These are phyloP conservation scores for Philotrypesis tridentata DNA, from an alignment of 1,140 invertebrate genomes.

Conservation along the genomic window DNA sequence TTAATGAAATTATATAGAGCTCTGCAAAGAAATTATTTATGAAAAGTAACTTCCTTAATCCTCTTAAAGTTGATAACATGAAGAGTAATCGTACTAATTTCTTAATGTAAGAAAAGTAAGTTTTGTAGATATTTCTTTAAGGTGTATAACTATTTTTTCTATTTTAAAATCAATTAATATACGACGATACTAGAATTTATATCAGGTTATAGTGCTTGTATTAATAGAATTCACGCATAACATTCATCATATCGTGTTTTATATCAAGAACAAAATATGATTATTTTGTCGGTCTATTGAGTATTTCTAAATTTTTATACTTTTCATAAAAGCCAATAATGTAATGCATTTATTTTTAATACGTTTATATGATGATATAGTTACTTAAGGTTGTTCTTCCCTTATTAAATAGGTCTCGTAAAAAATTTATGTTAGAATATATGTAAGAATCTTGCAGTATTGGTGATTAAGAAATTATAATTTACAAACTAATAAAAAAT, in stretches of 20 bases:
- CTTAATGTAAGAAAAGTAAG: neutral
- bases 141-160: neutral
- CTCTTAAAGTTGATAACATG: neutral
- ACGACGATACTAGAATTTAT: neutral
- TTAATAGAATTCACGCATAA: neutral
- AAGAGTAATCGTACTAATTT: neutral
- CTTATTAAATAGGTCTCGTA: neutral
- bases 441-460: neutral
- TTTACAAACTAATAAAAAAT: conserved; percentile 1
- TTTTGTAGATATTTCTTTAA: neutral
- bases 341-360: neutral
- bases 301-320: neutral
- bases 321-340: neutral
- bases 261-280: neutral
- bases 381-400: neutral
- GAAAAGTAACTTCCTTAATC: neutral
- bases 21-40: neutral
- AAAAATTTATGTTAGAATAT: conserved; percentile 1
- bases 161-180: no score
- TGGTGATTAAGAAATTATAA: neutral
- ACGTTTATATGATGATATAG: neutral
- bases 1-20: neutral
- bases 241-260: neutral
- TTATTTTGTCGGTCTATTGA: neutral
- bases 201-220: neutral